Base-by-base conservation (phyloP, 2,888 invertebrate species). In the Eucera pruinosa region DNA sequence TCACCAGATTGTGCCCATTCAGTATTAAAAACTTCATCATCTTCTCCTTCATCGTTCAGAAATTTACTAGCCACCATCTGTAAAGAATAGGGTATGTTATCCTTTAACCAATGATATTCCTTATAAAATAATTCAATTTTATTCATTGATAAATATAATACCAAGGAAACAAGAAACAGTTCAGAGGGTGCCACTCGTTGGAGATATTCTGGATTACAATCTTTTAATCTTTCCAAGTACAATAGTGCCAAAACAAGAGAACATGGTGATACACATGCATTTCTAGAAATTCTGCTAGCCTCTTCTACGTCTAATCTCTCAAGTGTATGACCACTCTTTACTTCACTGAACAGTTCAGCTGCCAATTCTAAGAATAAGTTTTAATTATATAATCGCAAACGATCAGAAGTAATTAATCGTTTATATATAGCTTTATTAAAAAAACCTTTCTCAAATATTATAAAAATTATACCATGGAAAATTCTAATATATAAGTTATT, bases 51-150 rank as follows among this genome's bases (percentile, higher is more conserved):
- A 89, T 98, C 98, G 93, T 98, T 97, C 85, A 98, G 93, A 93
- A 97, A 98, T 94, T 99, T 99, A 88, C 97, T 98, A 66, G 99
- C 98, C 87, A 99, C 96, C 96, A 99, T 97, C 98, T 98, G 91
- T 11, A 91, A 83, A 82, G 25, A n/a, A n/a, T 30, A 39, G 9
- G 39, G 7, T 30, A 11, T 4, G 23, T 25, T 43, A 18, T 23
- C 15, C 23, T 43, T 23, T 13, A 20, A 50, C 1, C 4, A 30
- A 33, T 2, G 15, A 74, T 30, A 41, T 33, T 18, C 6, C 25
- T 13, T 20, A 0, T 4, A 2, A 30, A 36, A 15, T 50, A 64
- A 30, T 25, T 45, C 62, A 57, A 45, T 48, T 67, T 60, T 33
- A 57, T 43, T 25, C 11, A 45, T 50, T 36, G 25, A 69, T 64